Conservation (phyloP, 2,888 invertebrate genomes). For the Petrophora chlorosata region DNA sequence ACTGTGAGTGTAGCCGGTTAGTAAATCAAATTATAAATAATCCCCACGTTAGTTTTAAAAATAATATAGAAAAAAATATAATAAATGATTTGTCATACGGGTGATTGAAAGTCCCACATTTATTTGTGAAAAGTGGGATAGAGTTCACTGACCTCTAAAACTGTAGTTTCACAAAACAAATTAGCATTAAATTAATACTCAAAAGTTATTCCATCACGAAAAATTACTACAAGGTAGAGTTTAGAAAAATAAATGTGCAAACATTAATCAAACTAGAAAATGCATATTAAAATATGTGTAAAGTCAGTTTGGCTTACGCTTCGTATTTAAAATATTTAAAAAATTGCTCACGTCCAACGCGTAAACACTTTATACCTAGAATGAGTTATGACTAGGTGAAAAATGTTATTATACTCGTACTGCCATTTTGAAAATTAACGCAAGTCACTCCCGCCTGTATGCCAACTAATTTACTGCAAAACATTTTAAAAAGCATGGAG, state of each 20-base stretch:
- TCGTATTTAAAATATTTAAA: slow-evolving; percentile 1
- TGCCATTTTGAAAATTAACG: slow-evolving; percentile 1
- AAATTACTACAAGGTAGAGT: slow-evolving; percentile 21
- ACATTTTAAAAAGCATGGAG: not conserved
- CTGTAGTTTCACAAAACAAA: slow-evolving; percentile 15
- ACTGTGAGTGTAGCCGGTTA: too few relatives aligned
- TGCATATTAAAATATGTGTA: slow-evolving; percentile 16
- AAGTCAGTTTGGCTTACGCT: slow-evolving; percentile 5
- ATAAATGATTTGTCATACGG: too few relatives aligned
- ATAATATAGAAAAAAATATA: too few relatives aligned
- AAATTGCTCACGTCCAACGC: slow-evolving; percentile 2
- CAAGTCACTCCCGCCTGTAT: slow-evolving; percentile 2
- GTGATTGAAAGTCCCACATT: too few relatives aligned
- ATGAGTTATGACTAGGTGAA: slow-evolving; percentile 5
- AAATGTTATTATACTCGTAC: slow-evolving; percentile 4
- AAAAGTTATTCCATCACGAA: slow-evolving; percentile 5
- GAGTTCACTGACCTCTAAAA: slow-evolving; percentile 6
- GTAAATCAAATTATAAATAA: too few relatives aligned
- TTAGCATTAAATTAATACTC: slow-evolving; percentile 10
- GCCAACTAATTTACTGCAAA: not conserved
- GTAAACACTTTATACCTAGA: slow-evolving; percentile 6
- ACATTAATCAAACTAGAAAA: slow-evolving; percentile 19
- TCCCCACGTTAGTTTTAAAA: too few relatives aligned
- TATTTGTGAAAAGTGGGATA: too few relatives aligned
- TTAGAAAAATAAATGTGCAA: slow-evolving; percentile 8